A percentile compares a stretch with the other conserved stretches of the same genome.
Conservation (phyloP, 2,113 vertebrate species). For the Rhinoderma darwinii region DNA sequence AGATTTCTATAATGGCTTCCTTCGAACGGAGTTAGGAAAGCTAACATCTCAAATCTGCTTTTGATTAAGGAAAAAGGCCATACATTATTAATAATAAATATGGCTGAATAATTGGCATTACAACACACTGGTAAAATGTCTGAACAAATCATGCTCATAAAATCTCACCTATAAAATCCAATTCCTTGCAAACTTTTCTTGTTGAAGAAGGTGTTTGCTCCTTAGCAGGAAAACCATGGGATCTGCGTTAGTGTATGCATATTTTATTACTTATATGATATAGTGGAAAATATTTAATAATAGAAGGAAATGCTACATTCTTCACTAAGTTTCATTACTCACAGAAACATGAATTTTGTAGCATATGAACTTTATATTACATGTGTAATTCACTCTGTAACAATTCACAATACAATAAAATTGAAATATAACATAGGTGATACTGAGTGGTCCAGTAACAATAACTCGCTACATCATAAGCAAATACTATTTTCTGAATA, state of each 20-base stretch:
- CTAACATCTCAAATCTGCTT: slow-evolving; percentile 13
- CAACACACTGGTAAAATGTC: neutral
- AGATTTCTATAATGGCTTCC: slow-evolving; percentile 17
- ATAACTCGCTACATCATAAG: neutral
- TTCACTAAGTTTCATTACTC: neutral
- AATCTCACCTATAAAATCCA: neutral
- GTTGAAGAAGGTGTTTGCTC: neutral
- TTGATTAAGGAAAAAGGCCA: slow-evolving; percentile 22
- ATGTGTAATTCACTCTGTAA: neutral
- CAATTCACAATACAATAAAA: neutral
- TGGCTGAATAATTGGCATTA: neutral
- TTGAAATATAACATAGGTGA: neutral
- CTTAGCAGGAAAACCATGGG: neutral
- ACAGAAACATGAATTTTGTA: neutral
- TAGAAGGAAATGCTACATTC: neutral
- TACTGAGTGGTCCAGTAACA: neutral
- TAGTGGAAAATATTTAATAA: neutral
- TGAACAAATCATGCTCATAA: neutral
- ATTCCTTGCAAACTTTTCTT: neutral
- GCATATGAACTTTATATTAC: neutral
- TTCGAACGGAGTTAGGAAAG: neutral
- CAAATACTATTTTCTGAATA: too few species aligned
- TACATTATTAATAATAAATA: slow-evolving; percentile 36
- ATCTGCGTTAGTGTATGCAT: neutral
- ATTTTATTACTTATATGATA: neutral